Evolutionary conservation across 2,113 vertebrate genomes (phyloP).

Genomic region (Antennarius striatus): DNA sequence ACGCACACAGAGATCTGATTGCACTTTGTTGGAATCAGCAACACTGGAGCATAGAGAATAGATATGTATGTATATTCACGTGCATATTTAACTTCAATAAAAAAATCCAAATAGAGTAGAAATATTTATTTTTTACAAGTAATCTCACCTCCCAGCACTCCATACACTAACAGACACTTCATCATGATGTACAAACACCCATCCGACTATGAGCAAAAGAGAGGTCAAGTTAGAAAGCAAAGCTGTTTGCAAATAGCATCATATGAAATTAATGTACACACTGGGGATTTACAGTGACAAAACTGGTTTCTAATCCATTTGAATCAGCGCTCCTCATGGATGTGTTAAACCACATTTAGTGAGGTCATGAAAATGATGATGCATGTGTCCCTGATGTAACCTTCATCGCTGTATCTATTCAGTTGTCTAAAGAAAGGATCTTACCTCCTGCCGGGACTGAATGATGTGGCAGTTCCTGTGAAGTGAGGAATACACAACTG

Average conservation of each 20-base stretch:
- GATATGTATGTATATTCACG: not conserved
- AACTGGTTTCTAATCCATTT: not conserved
- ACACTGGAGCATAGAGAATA: conserved; percentile 46
- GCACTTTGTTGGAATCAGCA: conserved; percentile 63
- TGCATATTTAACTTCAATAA: too few species aligned
- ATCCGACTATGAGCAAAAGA: conserved; percentile 47
- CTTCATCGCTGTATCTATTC: not conserved
- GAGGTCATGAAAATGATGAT: conserved; percentile 23
- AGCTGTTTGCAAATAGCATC: not conserved
- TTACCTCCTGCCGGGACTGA: conserved; percentile 53
- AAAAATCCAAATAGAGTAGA: not conserved
- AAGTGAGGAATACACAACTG: not conserved
- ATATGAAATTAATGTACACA: not conserved
- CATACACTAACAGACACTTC: conserved; percentile 58
- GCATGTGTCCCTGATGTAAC: not conserved
- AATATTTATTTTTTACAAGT: not conserved
- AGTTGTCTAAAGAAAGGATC: conserved; percentile 12
- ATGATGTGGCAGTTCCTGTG: conserved; percentile 34
- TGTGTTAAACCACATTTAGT: not conserved
- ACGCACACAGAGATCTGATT: conserved; percentile 69
- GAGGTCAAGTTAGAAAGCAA: not conserved
- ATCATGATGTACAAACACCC: conserved; percentile 60
- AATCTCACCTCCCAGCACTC: conserved; percentile 68
- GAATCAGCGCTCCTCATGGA: not conserved
- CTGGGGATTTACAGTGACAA: not conserved